Percentiles rank a stretch among this genome's conserved stretches.
Evolutionary conservation across 2,113 vertebrate species (phyloP).

Genomic region (Oophaga pumilio): DNA sequence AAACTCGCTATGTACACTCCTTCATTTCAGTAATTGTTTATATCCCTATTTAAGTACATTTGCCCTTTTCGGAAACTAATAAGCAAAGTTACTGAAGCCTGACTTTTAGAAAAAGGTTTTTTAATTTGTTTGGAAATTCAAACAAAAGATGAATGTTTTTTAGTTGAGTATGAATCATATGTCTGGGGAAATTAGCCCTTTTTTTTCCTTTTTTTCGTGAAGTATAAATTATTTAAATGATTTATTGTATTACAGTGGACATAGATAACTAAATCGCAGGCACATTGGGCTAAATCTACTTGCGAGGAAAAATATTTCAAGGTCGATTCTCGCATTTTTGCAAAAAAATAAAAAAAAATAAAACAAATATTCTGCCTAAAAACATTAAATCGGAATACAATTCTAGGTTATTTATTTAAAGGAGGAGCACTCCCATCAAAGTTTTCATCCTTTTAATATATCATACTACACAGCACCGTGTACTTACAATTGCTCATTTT

Average conservation of each 20-base stretch:
- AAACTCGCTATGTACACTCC: slow-evolving; percentile 64
- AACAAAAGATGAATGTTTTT: slow-evolving; percentile 69
- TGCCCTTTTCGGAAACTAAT: slow-evolving; percentile 75
- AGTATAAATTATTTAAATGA: slow-evolving; percentile 59
- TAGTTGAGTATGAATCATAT: slow-evolving; percentile 61
- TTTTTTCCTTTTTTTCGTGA: slow-evolving; percentile 41
- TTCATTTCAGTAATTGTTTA: slow-evolving; percentile 70
- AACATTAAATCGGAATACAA: not conserved
- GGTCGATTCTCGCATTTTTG: not conserved
- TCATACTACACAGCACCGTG: no score
- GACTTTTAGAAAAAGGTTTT: slow-evolving; percentile 71
- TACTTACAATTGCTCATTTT: no score
- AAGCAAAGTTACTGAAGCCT: slow-evolving; percentile 72
- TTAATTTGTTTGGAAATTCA: slow-evolving; percentile 74
- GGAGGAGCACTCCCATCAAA: no score
- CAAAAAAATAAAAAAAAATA: slow-evolving; percentile 7
- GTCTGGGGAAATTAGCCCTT: slow-evolving; percentile 63
- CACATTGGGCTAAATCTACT: not conserved
- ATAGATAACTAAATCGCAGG: slow-evolving; percentile 25
- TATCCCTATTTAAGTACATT: slow-evolving; percentile 74
- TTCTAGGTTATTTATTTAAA: not conserved
- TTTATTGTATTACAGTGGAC: slow-evolving; percentile 36
- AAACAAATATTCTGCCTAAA: not conserved
- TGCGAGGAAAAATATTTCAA: not conserved
- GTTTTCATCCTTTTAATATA: no score